These are phyloP conservation scores for Halictus quadricinctus DNA, from an alignment of 2,888 invertebrate genomes.

Conservation along the genomic window DNA sequence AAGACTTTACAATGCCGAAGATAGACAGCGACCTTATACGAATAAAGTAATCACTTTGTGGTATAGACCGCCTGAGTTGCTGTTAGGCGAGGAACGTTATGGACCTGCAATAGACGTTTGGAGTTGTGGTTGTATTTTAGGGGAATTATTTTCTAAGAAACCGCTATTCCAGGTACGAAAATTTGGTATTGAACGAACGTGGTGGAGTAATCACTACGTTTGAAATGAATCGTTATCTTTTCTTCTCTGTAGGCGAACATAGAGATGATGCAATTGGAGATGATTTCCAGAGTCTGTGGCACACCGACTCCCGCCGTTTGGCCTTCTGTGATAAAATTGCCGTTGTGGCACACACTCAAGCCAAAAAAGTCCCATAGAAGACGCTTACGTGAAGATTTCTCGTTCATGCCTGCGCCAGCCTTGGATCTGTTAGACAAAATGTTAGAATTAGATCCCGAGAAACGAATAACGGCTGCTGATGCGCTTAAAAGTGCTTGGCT, in stretches of 20 bases:
- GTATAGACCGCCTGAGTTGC: constrained; percentile 98
- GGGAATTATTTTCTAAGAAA: constrained; percentile 97
- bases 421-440: constrained; percentile 96
- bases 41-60: constrained; percentile 99
- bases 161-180: constrained; percentile 94
- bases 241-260: constrained; percentile 88
- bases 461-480: constrained; percentile 96
- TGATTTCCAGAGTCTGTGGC: constrained; percentile 97
- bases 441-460: constrained; percentile 97
- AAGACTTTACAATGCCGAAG: constrained; percentile 96
- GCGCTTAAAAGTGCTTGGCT: constrained; percentile 97
- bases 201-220: not conserved
- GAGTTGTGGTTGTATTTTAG: constrained; percentile 99
- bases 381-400: constrained; percentile 95
- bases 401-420: constrained; percentile 94
- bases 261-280: constrained; percentile 96
- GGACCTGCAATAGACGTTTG: constrained; percentile 99
- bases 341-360: constrained; percentile 95
- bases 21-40: constrained; percentile 97
- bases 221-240: not conserved
- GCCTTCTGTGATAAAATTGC: constrained; percentile 97
- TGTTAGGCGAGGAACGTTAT: constrained; percentile 98
- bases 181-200: not conserved
- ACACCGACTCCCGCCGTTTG: constrained; percentile 98
- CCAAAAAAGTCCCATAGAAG: constrained; percentile 95